Base-by-base conservation (phyloP, 2,888 invertebrate species). In the Scaptodrosophila latifasciaeformis region DNA sequence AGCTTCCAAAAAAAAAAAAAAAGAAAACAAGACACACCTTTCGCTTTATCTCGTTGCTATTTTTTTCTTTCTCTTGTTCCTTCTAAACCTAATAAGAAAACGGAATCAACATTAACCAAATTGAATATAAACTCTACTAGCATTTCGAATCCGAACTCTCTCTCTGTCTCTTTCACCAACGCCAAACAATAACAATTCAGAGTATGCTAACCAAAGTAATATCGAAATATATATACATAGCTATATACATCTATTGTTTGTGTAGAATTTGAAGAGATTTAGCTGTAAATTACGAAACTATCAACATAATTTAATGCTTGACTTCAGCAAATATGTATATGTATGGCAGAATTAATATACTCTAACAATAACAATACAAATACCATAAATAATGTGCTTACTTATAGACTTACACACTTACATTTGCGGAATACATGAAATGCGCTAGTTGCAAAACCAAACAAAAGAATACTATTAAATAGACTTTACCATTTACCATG, bases 361-460 rank as follows among this genome's bases (percentile, higher is more conserved):
- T 10, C 35, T 1, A 17, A 51, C 42, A 45, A 52, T 34, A 48
- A 34, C 35, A 29, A 56, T 35, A 48, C 31, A 49, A 19, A 39
- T n/a, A n/a, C n/a, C 42, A 52, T 68, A 75, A 75, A 62, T 66
- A 54, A 60, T 45, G 59, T 69, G 76, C 72, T 72, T 72, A 60
- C 46, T 46, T 49, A 72, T 37, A 67, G 27, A 5, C 12, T 29
- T 29, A 29, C 50, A 64, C 5, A 45, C 2, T 7, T 45, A 10
- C 10, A 18, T 24, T 17, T 55, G 42, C 44, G n/a, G 30, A 47
- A 47, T 55, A 65, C 53, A 54, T 53, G 48, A 13, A 34, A 13
- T 17, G 1, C 17, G 37, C 37, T 37, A 37, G 37, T 37, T 17
- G 17, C 9, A 43, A 54, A 55, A 52, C 49, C 7, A 24, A 45